Base-by-base conservation (phyloP, 2,888 invertebrate species). In the Troides helena region DNA sequence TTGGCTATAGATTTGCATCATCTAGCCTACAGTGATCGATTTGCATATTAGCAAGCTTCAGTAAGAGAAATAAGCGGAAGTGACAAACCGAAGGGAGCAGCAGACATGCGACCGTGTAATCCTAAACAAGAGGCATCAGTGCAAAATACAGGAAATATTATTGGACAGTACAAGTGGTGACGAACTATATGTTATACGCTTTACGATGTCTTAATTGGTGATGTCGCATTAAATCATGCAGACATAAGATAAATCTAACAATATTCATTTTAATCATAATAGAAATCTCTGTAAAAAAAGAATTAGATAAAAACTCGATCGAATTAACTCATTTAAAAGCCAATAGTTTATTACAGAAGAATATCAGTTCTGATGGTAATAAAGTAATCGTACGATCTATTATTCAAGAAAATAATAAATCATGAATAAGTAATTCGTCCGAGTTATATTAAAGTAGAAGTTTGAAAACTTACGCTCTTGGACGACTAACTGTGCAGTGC, bases 401-500 rank as follows among this genome's bases (percentile, higher is more conserved):
- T 10, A 43, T 43, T 2, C 12, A 43, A 1, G 8, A 30, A 30
- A 30, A 30, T 30, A 30, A 30, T 30, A 30, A 30, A 0, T 30
- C 3, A 30, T 30, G 14, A 46, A 46, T 12, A 17, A 46, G 46
- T 68, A 74, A 72, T 71, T 72, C 65, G 71, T 72, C 71, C 72
- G 75, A 75, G 62, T 67, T 23, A 8, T 12, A 63, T 63, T 30
- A 64, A 71, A 71, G 46, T 72, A 70, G 69, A 65, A 63, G 68
- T 70, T 62, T 67, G 72, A 73, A 67, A 8, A 92, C 95, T 95
- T 93, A 98, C 98, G 92, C 94, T 96, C 95, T 80, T 96, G 96
- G 75, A 98, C 97, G 75, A 96, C 94, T 78, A 98, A 94, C 88
- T 97, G 97, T 72, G 98, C 97, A 58, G 98, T 97, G 85, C 97